Conservation (phyloP, 2,888 invertebrate genomes). For the Clunio marinus region DNA sequence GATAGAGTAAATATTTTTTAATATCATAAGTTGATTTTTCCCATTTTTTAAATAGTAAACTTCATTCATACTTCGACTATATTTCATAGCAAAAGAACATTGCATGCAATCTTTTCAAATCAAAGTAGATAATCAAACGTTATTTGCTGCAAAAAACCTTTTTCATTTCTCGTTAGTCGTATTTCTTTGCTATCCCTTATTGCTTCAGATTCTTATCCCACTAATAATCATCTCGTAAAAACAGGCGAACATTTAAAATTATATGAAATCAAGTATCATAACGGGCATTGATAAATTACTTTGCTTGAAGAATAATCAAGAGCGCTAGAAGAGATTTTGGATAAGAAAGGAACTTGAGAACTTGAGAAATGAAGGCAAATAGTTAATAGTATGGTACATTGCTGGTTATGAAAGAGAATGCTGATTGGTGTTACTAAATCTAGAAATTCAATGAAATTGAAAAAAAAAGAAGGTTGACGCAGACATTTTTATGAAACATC, state of each 20-base stretch:
- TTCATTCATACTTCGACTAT: no score
- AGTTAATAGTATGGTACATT: neutral
- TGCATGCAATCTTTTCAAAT: no score
- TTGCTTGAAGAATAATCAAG: constrained; percentile 12
- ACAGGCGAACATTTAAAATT: constrained; percentile 21
- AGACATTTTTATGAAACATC: neutral
- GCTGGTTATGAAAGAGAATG: neutral
- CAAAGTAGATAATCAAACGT: constrained; percentile 8
- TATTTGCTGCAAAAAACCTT: neutral
- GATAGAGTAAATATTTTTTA: no score
- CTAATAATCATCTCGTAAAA: neutral
- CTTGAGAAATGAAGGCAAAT: neutral
- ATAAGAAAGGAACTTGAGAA: constrained; percentile 2
- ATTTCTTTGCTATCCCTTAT: constrained; percentile 12
- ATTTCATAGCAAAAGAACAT: no score
- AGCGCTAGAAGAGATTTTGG: constrained; percentile 3
- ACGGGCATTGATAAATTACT: constrained; percentile 23
- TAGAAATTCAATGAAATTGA: no score
- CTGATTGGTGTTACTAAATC: no score
- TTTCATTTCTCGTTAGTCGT: constrained; percentile 35
- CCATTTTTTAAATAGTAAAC: no score
- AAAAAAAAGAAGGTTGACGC: no score
- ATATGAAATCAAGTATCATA: constrained; percentile 22
- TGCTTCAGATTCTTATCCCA: neutral
- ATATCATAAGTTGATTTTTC: no score